These are phyloP conservation scores for Vidua chalybeata DNA, from an alignment of 2,113 vertebrate species.

Conservation along the genomic window DNA sequence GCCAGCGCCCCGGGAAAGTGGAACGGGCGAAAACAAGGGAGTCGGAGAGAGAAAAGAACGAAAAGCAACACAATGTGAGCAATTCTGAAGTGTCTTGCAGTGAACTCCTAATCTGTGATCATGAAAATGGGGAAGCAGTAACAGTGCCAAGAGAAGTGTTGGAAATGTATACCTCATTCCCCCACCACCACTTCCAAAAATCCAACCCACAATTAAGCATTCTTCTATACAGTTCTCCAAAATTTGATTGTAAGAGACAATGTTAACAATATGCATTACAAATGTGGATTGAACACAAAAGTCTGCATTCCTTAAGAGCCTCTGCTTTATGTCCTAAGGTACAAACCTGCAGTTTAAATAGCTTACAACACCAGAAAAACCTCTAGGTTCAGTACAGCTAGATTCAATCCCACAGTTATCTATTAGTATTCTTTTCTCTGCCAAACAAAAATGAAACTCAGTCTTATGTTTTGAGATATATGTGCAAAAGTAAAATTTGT, in stretches of 20 bases:
- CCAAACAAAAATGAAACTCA: background rate
- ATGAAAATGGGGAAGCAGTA: background rate
- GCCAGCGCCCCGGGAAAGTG: no score
- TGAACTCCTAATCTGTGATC: accelerated
- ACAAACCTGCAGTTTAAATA: background rate
- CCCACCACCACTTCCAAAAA: background rate
- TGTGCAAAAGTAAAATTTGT: background rate
- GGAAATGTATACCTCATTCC: background rate
- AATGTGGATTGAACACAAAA: background rate
- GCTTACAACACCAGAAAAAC: background rate
- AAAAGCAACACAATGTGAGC: background rate
- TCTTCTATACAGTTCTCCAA: background rate
- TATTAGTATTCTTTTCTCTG: background rate
- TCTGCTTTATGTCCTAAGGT: background rate
- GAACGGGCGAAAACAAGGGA: no score
- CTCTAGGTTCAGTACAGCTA: background rate
- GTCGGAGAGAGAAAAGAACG: no score
- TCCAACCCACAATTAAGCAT: background rate
- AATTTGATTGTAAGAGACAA: background rate
- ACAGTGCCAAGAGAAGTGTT: background rate
- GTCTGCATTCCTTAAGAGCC: background rate
- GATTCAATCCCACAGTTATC: background rate
- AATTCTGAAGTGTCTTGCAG: background rate
- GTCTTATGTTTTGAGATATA: background rate
- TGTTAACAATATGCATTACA: background rate